Percentiles rank a stretch among this genome's conserved stretches.
Conservation (phyloP, 2,888 invertebrate species). For the Monochamus alternatus region DNA sequence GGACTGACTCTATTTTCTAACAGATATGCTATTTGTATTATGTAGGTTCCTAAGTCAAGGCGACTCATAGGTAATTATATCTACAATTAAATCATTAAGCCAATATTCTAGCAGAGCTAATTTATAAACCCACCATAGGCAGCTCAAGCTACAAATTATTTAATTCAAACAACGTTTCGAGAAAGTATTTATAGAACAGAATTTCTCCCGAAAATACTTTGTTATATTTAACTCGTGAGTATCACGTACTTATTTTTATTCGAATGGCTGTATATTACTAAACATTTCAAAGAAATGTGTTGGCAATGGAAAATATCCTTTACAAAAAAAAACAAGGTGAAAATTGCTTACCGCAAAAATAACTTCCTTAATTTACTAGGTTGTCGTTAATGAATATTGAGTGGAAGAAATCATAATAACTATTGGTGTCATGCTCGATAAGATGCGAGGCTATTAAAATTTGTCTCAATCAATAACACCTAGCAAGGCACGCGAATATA, state of each 20-base stretch:
- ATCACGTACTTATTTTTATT: conserved; percentile 31
- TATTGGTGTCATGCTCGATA: conserved; percentile 12
- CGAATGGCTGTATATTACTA: conserved; percentile 3
- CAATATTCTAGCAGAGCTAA: too few species aligned
- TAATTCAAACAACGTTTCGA: conserved; percentile 29
- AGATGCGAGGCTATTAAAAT: conserved; percentile 20
- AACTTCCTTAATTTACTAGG: conserved; percentile 19
- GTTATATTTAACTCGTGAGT: conserved; percentile 27
- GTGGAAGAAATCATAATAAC: not conserved
- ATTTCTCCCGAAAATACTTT: conserved; percentile 31
- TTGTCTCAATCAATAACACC: not conserved
- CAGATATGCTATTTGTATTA: too few species aligned
- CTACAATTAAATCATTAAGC: not conserved
- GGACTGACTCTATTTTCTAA: too few species aligned
- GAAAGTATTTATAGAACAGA: conserved; percentile 29
- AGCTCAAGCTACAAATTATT: conserved; percentile 25
- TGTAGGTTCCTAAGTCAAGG: too few species aligned
- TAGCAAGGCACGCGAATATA: not conserved
- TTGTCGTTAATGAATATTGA: not conserved
- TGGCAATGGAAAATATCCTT: conserved; percentile 21
- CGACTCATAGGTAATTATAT: too few species aligned
- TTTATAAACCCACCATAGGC: not conserved
- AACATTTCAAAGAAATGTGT: conserved; percentile 12
- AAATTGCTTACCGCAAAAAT: not conserved
- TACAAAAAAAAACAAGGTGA: conserved; percentile 13